phyloP scores from a whole-genome alignment of 2,888 invertebrate genomes.

The Polydrusus pterygomalis region DNA sequence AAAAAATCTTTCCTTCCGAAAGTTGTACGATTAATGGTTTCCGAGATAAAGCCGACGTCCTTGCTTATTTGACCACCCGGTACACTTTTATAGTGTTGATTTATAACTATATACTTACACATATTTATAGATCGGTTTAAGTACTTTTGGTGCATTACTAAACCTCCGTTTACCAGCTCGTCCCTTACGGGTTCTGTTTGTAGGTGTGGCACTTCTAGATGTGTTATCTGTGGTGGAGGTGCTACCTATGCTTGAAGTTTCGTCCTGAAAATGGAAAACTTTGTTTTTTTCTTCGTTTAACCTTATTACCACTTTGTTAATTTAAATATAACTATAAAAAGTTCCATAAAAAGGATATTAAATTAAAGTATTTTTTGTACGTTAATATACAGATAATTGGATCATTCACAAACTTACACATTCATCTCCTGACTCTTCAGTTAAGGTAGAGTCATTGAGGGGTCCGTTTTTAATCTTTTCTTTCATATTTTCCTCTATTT shows the following conservation, averaged over 20 bases:
- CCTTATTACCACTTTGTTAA: background rate
- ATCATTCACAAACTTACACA: slow-evolving; percentile 68
- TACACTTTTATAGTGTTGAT: background rate
- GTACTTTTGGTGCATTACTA: slow-evolving; percentile 73
- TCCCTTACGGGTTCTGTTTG: slow-evolving; percentile 76
- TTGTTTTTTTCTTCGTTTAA: too few species aligned
- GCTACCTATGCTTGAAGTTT: slow-evolving; percentile 88
- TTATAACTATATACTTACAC: slow-evolving; percentile 74
- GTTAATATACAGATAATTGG: background rate
- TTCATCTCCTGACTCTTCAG: slow-evolving; percentile 76
- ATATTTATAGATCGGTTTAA: slow-evolving; percentile 86
- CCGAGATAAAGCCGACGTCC: too few species aligned
- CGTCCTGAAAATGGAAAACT: slow-evolving; percentile 74
- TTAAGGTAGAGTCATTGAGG: slow-evolving; percentile 65
- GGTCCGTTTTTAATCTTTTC: slow-evolving; percentile 48
- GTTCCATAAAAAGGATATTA: too few species aligned
- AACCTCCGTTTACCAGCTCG: slow-evolving; percentile 78
- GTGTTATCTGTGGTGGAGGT: slow-evolving; percentile 88
- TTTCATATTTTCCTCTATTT: slow-evolving; percentile 50
- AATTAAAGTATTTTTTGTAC: too few species aligned
- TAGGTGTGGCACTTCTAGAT: slow-evolving; percentile 88
- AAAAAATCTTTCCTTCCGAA: too few species aligned
- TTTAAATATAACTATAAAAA: too few species aligned
- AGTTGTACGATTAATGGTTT: too few species aligned
- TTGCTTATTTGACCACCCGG: too few species aligned